Percentiles rank a stretch among this genome's conserved stretches.
Conservation (phyloP, 2,888 invertebrate genomes). For the Elysia crispata region DNA sequence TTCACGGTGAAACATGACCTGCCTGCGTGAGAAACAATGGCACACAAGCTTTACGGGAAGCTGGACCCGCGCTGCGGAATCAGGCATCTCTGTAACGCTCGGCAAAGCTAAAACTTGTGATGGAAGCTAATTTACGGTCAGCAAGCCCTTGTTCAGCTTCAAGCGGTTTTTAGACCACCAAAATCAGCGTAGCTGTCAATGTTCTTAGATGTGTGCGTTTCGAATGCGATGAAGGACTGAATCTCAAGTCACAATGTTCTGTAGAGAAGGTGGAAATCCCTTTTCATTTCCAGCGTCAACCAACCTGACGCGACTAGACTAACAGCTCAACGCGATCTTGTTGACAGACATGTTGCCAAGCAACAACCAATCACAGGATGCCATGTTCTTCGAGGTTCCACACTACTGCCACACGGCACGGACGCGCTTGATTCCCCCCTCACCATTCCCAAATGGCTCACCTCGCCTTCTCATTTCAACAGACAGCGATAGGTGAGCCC, state of each 20-base stretch:
- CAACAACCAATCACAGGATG: conserved; percentile 66
- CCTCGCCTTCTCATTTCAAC: background rate
- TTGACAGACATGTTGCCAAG: conserved; percentile 63
- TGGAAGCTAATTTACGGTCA: background rate
- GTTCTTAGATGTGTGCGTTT: no score
- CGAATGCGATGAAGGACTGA: no score
- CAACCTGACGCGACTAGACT: conserved; percentile 20
- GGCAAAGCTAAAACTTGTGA: no score
- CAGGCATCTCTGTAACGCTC: no score
- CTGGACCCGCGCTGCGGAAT: no score
- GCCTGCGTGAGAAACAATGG: no score
- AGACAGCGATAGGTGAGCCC: conserved; percentile 4
- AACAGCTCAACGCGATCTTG: conserved; percentile 53
- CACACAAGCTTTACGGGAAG: no score
- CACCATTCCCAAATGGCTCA: background rate
- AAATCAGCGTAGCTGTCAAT: background rate
- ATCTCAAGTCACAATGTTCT: no score
- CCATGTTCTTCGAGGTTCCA: conserved; percentile 50
- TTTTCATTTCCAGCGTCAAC: conserved; percentile 43
- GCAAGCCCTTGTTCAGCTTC: background rate
- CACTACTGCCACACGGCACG: background rate
- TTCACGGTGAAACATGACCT: no score
- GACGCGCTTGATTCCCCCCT: conserved; percentile 22
- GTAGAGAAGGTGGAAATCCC: background rate
- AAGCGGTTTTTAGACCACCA: background rate